These are phyloP conservation scores for Herpetotheres cachinnans DNA, from an alignment of 2,113 vertebrate genomes.

Conservation along the genomic window DNA sequence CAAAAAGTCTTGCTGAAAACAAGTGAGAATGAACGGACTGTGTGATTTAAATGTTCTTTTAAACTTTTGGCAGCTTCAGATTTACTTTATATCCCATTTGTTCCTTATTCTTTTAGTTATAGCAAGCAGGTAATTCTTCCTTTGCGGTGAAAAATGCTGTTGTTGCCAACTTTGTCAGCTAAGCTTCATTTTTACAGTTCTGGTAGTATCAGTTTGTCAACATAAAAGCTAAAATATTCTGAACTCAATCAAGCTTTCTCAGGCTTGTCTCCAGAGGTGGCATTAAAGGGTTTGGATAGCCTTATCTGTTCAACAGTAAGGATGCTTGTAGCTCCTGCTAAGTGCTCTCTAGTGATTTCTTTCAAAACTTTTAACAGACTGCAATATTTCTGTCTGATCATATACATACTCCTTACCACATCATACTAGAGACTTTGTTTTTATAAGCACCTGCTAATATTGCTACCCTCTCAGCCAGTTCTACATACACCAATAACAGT, in stretches of 20 bases:
- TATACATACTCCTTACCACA: not conserved
- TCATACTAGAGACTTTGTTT: not conserved
- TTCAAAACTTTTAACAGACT: constrained; percentile 14
- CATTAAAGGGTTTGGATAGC: not conserved
- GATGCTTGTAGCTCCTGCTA: not conserved
- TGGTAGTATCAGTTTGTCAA: constrained; percentile 22
- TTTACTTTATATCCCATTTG: constrained; percentile 26
- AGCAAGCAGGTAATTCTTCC: not conserved
- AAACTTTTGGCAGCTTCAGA: not conserved
- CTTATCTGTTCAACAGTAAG: not conserved
- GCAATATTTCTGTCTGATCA: not conserved
- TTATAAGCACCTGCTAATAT: not conserved
- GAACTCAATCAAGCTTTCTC: constrained; percentile 12
- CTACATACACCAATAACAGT: not conserved
- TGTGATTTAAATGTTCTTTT: constrained; percentile 23
- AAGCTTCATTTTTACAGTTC: constrained; percentile 23
- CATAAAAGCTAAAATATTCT: constrained; percentile 43
- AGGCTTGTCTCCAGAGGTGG: not conserved
- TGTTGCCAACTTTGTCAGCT: constrained; percentile 5
- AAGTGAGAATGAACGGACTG: not conserved
- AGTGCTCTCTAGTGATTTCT: not conserved
- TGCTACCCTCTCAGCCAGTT: not conserved
- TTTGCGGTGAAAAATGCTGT: not conserved
- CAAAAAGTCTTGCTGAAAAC: not conserved
- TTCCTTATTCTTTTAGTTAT: not conserved